Percentiles rank a stretch among this genome's conserved stretches.
These are phyloP conservation scores for Oedothorax gibbosus DNA, from an alignment of 1,140 invertebrate genomes.

Conservation along the genomic window DNA sequence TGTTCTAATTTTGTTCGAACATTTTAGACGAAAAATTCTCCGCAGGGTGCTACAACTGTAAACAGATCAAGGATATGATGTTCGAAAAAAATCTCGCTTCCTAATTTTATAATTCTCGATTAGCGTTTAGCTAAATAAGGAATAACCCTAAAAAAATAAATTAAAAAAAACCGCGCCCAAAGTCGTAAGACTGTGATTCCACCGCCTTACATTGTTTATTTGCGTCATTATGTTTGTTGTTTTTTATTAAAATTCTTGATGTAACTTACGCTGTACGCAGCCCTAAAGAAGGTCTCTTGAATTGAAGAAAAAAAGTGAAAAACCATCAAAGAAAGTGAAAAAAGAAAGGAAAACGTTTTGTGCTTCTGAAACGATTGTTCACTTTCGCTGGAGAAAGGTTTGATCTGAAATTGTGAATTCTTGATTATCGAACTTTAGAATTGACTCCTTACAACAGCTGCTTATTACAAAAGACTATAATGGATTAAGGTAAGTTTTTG, in stretches of 20 bases:
- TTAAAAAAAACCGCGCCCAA: conserved; percentile 28
- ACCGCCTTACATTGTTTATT: conserved; percentile 27
- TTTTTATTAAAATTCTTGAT: background rate
- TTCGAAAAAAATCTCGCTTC: background rate
- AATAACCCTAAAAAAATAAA: conserved; percentile 12
- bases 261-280: too few species aligned
- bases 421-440: too few species aligned
- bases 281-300: too few species aligned
- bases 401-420: too few species aligned
- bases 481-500: too few species aligned
- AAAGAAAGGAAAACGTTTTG: too few species aligned
- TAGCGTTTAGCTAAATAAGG: conserved; percentile 1
- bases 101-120: background rate
- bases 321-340: too few species aligned
- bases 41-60: conserved; percentile 14
- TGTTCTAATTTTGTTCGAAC: background rate
- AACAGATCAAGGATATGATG: conserved; percentile 37
- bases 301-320: too few species aligned
- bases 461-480: too few species aligned
- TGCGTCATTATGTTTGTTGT: conserved; percentile 4
- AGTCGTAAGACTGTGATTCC: conserved; percentile 7
- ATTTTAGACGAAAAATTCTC: conserved; percentile 16
- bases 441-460: too few species aligned
- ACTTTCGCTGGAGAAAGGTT: too few species aligned
- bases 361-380: too few species aligned